phyloP scores from a whole-genome alignment of 2,888 invertebrate species.

The Tetragonula carbonaria region DNA sequence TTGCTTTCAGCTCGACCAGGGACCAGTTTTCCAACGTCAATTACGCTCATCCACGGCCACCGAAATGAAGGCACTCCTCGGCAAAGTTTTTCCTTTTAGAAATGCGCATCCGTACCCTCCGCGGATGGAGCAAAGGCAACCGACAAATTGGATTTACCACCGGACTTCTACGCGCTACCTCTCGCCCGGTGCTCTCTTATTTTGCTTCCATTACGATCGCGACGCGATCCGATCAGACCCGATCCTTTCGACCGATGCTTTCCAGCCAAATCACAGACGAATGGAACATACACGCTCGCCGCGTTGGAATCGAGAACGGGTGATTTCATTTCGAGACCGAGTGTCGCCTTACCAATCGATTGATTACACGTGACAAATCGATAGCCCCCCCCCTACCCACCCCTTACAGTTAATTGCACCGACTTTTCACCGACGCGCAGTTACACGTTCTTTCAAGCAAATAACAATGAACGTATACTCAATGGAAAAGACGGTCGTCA shows the following conservation, averaged over 20 bases:
- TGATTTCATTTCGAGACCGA: not conserved
- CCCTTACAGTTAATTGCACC: not conserved
- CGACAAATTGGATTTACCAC: slow-evolving; percentile 44
- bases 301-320: not conserved
- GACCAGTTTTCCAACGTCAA: slow-evolving; percentile 44
- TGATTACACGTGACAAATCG: not conserved
- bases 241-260: not conserved
- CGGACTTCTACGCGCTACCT: not conserved
- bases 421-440: not conserved
- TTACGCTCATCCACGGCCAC: slow-evolving; percentile 48
- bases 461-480: not conserved
- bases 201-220: slow-evolving; percentile 1
- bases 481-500: not conserved
- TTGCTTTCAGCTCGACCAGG: not conserved
- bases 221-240: not conserved
- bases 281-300: not conserved
- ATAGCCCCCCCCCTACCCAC: not conserved
- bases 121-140: slow-evolving; percentile 18
- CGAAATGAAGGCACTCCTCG: slow-evolving; percentile 46
- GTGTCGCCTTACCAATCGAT: not conserved
- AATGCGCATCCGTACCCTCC: slow-evolving; percentile 21
- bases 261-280: not conserved
- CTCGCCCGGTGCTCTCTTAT: slow-evolving; percentile 14
- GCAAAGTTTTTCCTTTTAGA: slow-evolving; percentile 52
- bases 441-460: not conserved